These are phyloP conservation scores for Syngnathus scovelli DNA, from an alignment of 2,113 vertebrate species.

Conservation along the genomic window DNA sequence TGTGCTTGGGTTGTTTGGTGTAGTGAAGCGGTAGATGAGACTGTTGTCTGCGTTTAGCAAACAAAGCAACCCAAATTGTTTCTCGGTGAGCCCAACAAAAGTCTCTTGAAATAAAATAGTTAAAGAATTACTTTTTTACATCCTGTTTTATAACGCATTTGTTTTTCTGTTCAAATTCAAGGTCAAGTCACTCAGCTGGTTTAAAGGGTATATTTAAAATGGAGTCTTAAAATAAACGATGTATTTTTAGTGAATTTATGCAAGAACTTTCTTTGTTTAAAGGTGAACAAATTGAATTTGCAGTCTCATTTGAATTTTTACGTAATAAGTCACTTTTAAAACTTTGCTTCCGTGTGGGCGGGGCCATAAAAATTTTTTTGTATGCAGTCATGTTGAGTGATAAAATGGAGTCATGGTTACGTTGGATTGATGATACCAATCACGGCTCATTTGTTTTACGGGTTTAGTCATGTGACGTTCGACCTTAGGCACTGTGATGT, in stretches of 20 bases:
- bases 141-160: background rate
- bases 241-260: background rate
- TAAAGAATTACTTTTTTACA: background rate
- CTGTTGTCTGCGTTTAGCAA: slow-evolving; percentile 46
- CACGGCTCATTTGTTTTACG: too few relatives aligned
- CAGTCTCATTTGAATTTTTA: too few relatives aligned
- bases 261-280: too few relatives aligned
- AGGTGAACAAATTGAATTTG: too few relatives aligned
- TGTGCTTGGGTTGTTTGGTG: slow-evolving; percentile 23
- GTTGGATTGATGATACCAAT: background rate
- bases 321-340: background rate
- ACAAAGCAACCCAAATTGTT: slow-evolving; percentile 30
- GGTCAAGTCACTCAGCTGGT: background rate
- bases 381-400: background rate
- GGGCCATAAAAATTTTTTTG: background rate
- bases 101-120: slow-evolving; percentile 33
- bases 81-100: slow-evolving; percentile 19
- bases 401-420: background rate
- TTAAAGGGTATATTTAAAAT: background rate
- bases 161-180: background rate
- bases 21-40: slow-evolving; percentile 31
- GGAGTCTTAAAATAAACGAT: background rate
- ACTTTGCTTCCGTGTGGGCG: background rate
- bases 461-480: too few relatives aligned
- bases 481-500: too few relatives aligned